These are phyloP conservation scores for Cranoglanis bouderius DNA, from an alignment of 2,113 vertebrate genomes.

Conservation along the genomic window DNA sequence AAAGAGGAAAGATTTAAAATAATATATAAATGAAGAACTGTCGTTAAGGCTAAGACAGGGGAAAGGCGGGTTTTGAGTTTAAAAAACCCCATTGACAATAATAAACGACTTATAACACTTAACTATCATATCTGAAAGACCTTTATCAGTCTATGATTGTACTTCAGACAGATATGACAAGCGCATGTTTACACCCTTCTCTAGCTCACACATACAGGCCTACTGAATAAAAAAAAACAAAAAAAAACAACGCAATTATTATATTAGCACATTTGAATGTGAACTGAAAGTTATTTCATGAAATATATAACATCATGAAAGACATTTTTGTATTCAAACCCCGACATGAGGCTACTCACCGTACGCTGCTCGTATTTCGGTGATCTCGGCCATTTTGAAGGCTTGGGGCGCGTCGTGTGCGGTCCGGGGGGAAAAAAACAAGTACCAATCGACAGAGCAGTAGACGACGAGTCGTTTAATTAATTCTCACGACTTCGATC, in stretches of 20 bases:
- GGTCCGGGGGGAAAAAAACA: constrained; percentile 22
- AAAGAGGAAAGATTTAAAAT: no score
- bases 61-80: background rate
- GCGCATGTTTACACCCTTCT: background rate
- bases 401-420: constrained; percentile 53
- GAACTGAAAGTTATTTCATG: background rate
- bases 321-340: background rate
- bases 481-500: background rate
- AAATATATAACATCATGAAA: background rate
- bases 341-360: constrained; percentile 65
- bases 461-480: constrained; percentile 12
- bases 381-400: constrained; percentile 81
- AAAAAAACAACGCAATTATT: background rate
- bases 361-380: constrained; percentile 75
- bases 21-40: background rate
- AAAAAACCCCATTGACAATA: background rate
- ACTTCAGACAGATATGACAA: background rate
- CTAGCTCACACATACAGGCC: background rate
- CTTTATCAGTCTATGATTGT: background rate
- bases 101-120: background rate
- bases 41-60: background rate
- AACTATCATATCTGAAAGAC: background rate
- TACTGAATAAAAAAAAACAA: background rate
- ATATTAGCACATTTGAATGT: no score
- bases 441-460: background rate